phyloP scores from a whole-genome alignment of 1,140 invertebrate species.

The Zaprionus africanus region DNA sequence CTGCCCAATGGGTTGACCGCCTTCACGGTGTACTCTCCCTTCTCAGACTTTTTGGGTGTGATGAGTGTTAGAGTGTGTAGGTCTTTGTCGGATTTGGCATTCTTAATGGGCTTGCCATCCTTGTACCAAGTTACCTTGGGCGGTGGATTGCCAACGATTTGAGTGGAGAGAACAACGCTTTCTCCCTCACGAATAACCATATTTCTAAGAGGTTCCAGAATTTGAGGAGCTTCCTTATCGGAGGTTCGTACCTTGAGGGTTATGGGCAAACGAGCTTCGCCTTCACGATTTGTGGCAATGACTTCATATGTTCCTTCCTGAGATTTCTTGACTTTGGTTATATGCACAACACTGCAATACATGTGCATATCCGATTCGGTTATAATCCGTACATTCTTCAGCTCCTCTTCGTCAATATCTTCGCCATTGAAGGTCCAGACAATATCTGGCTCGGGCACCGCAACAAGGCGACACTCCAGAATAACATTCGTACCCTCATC shows the following conservation, averaged over 20 bases:
- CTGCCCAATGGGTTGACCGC: conserved; percentile 92
- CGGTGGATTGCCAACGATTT: conserved; percentile 92
- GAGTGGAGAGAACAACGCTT: conserved; percentile 89
- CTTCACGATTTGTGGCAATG: conserved; percentile 94
- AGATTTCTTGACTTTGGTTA: conserved; percentile 90
- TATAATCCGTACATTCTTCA: conserved; percentile 88
- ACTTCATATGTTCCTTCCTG: conserved; percentile 96
- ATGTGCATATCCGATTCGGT: conserved; percentile 95
- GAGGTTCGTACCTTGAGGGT: conserved; percentile 92
- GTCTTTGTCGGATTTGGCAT: conserved; percentile 88
- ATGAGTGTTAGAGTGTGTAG: conserved; percentile 89
- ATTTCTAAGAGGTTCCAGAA: conserved; percentile 91
- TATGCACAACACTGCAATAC: conserved; percentile 92
- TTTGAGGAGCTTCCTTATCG: conserved; percentile 91
- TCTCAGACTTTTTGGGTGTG: conserved; percentile 88
- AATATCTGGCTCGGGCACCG: conserved; percentile 95
- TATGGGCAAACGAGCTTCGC: conserved; percentile 93
- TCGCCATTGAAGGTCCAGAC: conserved; percentile 92
- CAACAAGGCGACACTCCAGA: conserved; percentile 93
- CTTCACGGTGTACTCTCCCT: conserved; percentile 91
- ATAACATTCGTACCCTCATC: conserved; percentile 92
- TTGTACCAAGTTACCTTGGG: conserved; percentile 93
- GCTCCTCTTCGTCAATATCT: conserved; percentile 88
- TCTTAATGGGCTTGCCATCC: conserved; percentile 89
- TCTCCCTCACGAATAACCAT: conserved; percentile 91